Conservation (phyloP, 1,140 invertebrate species). For the Scaptomyza graminum region DNA sequence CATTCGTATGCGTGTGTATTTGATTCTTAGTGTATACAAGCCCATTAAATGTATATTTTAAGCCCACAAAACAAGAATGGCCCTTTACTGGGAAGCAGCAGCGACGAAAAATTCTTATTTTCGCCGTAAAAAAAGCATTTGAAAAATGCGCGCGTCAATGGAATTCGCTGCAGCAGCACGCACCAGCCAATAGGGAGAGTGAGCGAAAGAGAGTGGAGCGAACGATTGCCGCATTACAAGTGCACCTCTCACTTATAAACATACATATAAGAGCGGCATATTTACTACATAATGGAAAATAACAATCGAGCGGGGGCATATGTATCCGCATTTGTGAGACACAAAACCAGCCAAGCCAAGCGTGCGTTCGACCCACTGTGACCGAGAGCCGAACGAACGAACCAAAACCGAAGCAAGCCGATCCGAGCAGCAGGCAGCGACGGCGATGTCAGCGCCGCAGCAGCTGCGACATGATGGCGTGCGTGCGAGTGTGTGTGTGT, state of each 20-base stretch:
- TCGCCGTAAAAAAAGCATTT: slow-evolving; percentile 79
- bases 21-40: slow-evolving; percentile 42
- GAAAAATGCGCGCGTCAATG: slow-evolving; percentile 77
- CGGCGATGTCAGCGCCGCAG: slow-evolving; percentile 22
- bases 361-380: slow-evolving; percentile 68
- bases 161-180: slow-evolving; percentile 67
- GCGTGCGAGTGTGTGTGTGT: slow-evolving; percentile 1
- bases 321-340: slow-evolving; percentile 68
- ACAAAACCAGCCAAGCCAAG: slow-evolving; percentile 65
- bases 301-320: slow-evolving; percentile 55
- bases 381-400: slow-evolving; percentile 42
- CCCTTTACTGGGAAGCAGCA: slow-evolving; percentile 30
- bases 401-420: slow-evolving; percentile 29
- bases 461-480: slow-evolving; percentile 31
- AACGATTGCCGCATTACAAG: slow-evolving; percentile 66
- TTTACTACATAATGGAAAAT: slow-evolving; percentile 74
- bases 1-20: slow-evolving; percentile 7
- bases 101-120: slow-evolving; percentile 77
- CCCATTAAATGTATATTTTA: slow-evolving; percentile 77
- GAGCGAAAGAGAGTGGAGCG: slow-evolving; percentile 12
- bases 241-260: slow-evolving; percentile 56
- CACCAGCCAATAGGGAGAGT: slow-evolving; percentile 5
- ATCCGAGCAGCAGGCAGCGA: slow-evolving; percentile 22
- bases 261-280: slow-evolving; percentile 50
- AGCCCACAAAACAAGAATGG: slow-evolving; percentile 66